Conservation (phyloP, 2,797 vertebrate genomes). For the Anomalospiza imberbis region DNA sequence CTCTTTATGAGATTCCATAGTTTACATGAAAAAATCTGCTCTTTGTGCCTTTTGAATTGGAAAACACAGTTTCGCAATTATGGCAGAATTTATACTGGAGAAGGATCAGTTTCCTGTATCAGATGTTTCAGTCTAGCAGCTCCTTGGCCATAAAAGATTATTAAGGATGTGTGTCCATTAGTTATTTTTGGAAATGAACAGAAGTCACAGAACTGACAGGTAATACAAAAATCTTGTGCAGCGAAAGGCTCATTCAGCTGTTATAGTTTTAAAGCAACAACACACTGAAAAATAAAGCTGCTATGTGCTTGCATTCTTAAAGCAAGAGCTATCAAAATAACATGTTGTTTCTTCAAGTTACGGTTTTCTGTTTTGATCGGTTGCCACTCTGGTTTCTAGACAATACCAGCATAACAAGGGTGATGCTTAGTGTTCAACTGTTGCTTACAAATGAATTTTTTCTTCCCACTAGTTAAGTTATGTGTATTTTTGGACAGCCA, state of each 20-base stretch:
- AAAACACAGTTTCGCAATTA: not conserved
- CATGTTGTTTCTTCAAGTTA: not conserved
- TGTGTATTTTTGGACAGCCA: not conserved
- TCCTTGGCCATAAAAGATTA: not conserved
- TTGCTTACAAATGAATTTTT: not conserved
- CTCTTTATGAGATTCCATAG: not conserved
- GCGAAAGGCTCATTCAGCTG: not conserved
- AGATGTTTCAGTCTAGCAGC: not conserved
- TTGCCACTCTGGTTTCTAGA: slow-evolving; percentile 9
- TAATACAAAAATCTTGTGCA: not conserved
- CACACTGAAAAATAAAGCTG: not conserved
- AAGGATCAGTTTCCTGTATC: not conserved
- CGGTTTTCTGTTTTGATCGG: slow-evolving; percentile 7
- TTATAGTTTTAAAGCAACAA: not conserved
- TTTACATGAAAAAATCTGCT: not conserved
- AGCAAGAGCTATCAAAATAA: slow-evolving; percentile 27
- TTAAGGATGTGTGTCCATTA: not conserved
- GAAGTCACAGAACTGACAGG: not conserved
- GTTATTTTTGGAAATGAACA: not conserved
- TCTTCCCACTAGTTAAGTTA: not conserved
- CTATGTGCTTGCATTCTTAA: not conserved
- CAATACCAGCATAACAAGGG: not conserved
- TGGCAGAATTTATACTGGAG: not conserved
- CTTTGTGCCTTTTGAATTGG: not conserved
- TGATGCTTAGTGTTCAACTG: not conserved